Evolutionary conservation across 2,888 invertebrate species (phyloP), one percentile per base, ranked within the genome.

Genomic region (Phrixothrix hirtus): DNA sequence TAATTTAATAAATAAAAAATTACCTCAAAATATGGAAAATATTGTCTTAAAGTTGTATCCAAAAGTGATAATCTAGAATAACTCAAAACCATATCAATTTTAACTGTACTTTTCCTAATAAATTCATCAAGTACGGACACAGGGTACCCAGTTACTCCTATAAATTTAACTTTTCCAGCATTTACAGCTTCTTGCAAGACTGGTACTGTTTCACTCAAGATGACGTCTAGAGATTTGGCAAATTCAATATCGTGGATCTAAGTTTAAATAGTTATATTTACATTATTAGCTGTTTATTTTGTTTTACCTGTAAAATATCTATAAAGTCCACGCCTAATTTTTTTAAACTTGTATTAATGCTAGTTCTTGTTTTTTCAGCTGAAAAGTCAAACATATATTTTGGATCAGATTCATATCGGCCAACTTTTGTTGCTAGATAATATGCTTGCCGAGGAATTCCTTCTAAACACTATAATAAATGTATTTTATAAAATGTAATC

Each of bases 161-260:
- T 92, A 70, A 81, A 88, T 55, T 81, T 83, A 0, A 88, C 89
- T 69, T 86, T 87, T 2, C 88, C 87, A 31, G 85, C 82, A 16
- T 83, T 79, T 1, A 89, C 87, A 5, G 89, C 81, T 63, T 83
- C 83, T 61, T 88, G 85, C 7, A 96, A 73, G 1, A 87, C 83
- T 1, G 95, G 95, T 27, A 97, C 73, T 0, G 95, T 94, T 76
- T 96, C 94, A 41, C 89, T 87, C 0, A 95, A 63, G 2, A 97
- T 79, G 6, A 88, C 76, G 30, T 91, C 85, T 12, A 86, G 73
- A 55, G 83, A 85, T 3, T 87, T 83, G 0, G 92, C 89, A 71
- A 94, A 96, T 66, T 95, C 95, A 44, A 91, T 78, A 68, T 97
- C 96, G 68, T 96, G 96, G n/a, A 95, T 83, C 93, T 95, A 69